Conservation (phyloP, 2,113 vertebrate species). For the Nansenia antarctica region DNA sequence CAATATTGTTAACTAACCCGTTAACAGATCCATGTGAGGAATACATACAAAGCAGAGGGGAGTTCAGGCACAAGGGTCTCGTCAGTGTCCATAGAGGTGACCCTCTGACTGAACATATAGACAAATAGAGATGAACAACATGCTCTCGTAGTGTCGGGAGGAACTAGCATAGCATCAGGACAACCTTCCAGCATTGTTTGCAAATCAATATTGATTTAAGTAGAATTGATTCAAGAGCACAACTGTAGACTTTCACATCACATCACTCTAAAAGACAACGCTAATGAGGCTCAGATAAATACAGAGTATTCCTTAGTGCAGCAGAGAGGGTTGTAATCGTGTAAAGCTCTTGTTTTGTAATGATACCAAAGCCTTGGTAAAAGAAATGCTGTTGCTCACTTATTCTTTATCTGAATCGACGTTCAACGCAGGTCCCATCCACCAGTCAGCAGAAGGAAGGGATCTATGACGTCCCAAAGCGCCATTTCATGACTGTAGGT, state of each 20-base stretch:
- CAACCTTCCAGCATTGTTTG: constrained; percentile 36
- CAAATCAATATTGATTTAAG: constrained; percentile 65
- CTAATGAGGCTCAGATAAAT: too few relatives aligned
- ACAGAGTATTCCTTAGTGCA: constrained; percentile 22
- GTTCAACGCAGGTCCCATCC: constrained; percentile 89
- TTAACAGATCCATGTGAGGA: constrained; percentile 26
- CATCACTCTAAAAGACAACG: constrained; percentile 33
- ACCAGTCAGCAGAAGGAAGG: constrained; percentile 99
- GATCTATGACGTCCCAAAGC: constrained; percentile 99
- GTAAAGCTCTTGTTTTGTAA: constrained; percentile 31
- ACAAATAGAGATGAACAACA: constrained; percentile 46
- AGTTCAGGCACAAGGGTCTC: constrained; percentile 24
- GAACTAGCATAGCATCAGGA: constrained; percentile 9
- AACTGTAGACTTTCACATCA: constrained; percentile 50
- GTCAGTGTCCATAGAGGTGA: constrained; percentile 16
- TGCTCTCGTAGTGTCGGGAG: constrained; percentile 27
- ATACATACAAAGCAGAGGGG: constrained; percentile 24
- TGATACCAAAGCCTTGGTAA: constrained; percentile 14
- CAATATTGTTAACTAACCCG: constrained; percentile 32
- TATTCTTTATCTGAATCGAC: constrained; percentile 58
- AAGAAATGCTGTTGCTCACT: constrained; percentile 53
- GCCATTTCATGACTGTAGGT: constrained; percentile 98
- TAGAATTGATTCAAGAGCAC: constrained; percentile 56
- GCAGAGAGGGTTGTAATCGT: constrained; percentile 19
- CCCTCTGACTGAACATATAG: constrained; percentile 32